Evolutionary conservation across 2,888 invertebrate genomes (phyloP).

Genomic region (Poecilus cupreus): DNA sequence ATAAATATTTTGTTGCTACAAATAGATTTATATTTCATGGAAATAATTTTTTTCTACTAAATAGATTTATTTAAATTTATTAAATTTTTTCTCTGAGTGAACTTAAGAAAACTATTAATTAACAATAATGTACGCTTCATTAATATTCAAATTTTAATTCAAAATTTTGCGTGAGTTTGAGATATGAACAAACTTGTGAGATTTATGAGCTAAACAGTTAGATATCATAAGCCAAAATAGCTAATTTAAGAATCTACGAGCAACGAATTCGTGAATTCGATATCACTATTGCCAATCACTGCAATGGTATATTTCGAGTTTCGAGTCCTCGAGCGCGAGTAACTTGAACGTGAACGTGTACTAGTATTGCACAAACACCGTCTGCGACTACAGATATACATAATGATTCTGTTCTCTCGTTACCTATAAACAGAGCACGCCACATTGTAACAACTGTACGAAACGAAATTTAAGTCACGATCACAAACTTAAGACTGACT

Average conservation of each 20-base stretch:
- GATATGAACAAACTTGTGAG: no score
- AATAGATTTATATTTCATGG: no score
- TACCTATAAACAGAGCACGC: constrained; percentile 56
- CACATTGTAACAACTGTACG: constrained; percentile 49
- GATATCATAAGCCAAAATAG: not conserved
- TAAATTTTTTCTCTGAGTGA: no score
- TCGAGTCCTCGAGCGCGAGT: not conserved
- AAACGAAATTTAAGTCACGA: constrained; percentile 48
- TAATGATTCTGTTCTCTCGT: constrained; percentile 18
- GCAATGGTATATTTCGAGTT: not conserved
- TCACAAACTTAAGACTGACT: constrained; percentile 50
- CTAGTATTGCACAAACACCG: constrained; percentile 42
- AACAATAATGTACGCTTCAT: no score
- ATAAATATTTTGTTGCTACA: no score
- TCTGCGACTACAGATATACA: not conserved
- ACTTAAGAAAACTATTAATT: no score
- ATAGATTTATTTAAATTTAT: no score
- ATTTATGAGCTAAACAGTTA: no score
- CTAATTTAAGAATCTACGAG: not conserved
- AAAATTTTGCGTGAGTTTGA: no score
- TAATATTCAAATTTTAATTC: no score
- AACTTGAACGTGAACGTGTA: not conserved
- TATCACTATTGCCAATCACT: constrained; percentile 26
- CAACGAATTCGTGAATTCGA: not conserved
- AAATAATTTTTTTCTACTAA: no score